phyloP scores from a whole-genome alignment of 2,888 invertebrate genomes.

The Corbicula japonica region DNA sequence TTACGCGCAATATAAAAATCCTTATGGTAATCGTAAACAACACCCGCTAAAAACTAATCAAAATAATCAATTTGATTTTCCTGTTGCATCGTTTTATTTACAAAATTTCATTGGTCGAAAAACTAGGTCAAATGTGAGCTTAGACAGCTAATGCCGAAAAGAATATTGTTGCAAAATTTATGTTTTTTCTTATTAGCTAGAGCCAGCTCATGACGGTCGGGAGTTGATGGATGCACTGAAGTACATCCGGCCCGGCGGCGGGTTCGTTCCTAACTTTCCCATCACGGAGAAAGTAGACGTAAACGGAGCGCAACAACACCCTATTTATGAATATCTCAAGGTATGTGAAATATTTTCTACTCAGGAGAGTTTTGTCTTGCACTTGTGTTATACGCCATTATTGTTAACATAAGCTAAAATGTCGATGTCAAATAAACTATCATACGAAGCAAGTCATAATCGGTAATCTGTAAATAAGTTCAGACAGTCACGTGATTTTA shows the following conservation, averaged over 20 bases:
- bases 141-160: neutral
- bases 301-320: conserved; percentile 86
- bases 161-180: neutral
- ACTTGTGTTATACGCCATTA: too few relatives aligned
- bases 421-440: too few relatives aligned
- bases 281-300: conserved; percentile 87
- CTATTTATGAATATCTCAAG: conserved; percentile 87
- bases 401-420: too few relatives aligned
- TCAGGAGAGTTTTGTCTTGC: neutral
- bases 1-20: too few relatives aligned
- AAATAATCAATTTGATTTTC: too few relatives aligned
- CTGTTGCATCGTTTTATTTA: neutral
- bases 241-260: conserved; percentile 87
- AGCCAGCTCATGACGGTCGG: conserved; percentile 80
- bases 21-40: too few relatives aligned
- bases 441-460: too few relatives aligned
- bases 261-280: conserved; percentile 87
- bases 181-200: conserved; percentile 48
- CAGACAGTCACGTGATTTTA: too few relatives aligned
- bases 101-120: neutral
- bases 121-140: neutral
- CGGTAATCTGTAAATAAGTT: too few relatives aligned
- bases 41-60: too few relatives aligned
- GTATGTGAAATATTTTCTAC: conserved; percentile 70
- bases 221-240: conserved; percentile 87